Base-by-base conservation (phyloP, 2,888 invertebrate species). In the Spisula solida region DNA sequence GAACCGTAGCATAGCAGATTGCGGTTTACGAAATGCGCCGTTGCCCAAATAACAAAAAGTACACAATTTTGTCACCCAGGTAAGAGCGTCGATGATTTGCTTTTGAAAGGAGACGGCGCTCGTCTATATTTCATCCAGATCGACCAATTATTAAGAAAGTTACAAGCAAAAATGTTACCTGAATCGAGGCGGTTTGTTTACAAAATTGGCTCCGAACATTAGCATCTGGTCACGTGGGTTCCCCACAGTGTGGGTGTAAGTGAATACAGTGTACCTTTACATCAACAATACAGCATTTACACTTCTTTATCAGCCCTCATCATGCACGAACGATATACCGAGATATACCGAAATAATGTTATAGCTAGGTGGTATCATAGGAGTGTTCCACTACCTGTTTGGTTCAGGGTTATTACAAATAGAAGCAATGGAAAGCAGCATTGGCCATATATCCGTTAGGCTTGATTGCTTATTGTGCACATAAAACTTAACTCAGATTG, bases 391-490 rank as follows among this genome's bases (percentile, higher is more conserved):
- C 2, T 29, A 25, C 29, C 29, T 31, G 12, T 41, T 75, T 6
- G 75, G 75, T 75, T 75, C 75, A 75, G 75, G 75, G 75, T 75
- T 75, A 75, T 75, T 75, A 14, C n/a, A 16, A 6, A 34, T 31
- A 75, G 75, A 12, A 18, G 75, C 34, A 31, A 75, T 41, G 31
- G 75, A 2, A 34, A 75, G 12, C 75, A 75, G 31, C 29, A 75
- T 20, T 34, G 29, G 16, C 75, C 31, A 75, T 75, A 31, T 31
- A 75, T 75, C 75, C 31, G 14, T 25, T 25, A 66, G 25, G 60
- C 60, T 20, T 66, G 60, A 66, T 25, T 25, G 60, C 60, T 66
- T n/a, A 66, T 25, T 66, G 60, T 10, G 60, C n/a, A n/a, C 25
- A 66, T 66, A 25, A 66, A 66, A 66, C 10, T 25, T 66, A 5